Evolutionary conservation across 2,113 vertebrate species (phyloP).

Genomic region (Mirza zaza): DNA sequence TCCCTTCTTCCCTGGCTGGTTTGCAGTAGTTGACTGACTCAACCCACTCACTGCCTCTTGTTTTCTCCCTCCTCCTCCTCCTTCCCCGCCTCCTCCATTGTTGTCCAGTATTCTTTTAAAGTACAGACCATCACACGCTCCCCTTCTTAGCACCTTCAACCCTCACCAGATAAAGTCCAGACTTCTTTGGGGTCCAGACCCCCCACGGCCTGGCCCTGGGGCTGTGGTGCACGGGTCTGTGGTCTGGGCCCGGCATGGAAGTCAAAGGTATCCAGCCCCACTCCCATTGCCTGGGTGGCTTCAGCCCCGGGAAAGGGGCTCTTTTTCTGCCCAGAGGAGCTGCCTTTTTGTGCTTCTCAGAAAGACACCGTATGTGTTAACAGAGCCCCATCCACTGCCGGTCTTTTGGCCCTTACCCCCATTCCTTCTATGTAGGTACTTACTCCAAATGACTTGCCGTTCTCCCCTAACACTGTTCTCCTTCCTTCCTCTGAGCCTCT

Average conservation of each 20-base stretch:
- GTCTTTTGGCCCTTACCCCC: neutral
- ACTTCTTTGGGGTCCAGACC: too few species aligned
- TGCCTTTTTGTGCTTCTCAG: neutral
- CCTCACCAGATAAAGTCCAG: neutral
- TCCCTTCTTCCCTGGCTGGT: neutral
- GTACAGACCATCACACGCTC: neutral
- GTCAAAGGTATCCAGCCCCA: neutral
- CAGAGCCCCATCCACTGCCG: neutral
- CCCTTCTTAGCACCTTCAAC: neutral
- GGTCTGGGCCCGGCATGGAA: too few species aligned
- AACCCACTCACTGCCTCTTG: neutral
- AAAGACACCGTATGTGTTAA: neutral
- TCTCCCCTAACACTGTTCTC: neutral
- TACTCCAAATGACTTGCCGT: neutral
- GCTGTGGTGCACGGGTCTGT: neutral
- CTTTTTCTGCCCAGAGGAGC: neutral
- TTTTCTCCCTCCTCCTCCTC: neutral
- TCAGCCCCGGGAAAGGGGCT: neutral
- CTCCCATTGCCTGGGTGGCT: neutral
- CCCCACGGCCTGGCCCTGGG: accelerated
- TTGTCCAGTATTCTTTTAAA: neutral
- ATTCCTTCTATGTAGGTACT: neutral
- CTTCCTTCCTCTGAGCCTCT: neutral
- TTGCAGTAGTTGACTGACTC: neutral
- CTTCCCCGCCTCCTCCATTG: neutral